Evolutionary conservation across 2,888 invertebrate genomes (phyloP), one percentile per base, ranked within the genome.

Genomic region (Rotaria socialis): DNA sequence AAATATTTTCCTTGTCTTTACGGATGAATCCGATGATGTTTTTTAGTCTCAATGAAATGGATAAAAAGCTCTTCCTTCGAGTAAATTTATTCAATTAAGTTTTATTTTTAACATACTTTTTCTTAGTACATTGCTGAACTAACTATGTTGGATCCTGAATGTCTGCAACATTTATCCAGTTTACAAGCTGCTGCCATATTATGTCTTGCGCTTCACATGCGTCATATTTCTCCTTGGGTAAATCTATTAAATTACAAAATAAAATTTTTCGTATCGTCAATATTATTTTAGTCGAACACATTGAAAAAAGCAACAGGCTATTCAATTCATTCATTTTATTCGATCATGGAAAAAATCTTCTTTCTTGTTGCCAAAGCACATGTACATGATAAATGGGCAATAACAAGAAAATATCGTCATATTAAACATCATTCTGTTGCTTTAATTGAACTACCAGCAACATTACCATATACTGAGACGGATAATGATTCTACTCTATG

Each of bases 351-450:
- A 80, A 80, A 80, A 24, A 80, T 80, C 11, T 80, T 80, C 6
- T 80, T 47, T 22, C 24, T 47, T 43, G 43, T 80, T 4, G 80
- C 80, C 11, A 80, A 80, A 80, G 80, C 80, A 47, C 24, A 43
- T 80, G 47, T 80, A 47, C 43, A 80, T 80, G 80, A 47, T 47
- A 80, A 80, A 47, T 80, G 80, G 80, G 80, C 80, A 80, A 80
- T 80, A 80, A 80, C 80, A 80, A 80, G 47, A 47, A 80, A 80
- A 80, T 80, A 80, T 80, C 80, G 80, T 80, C 80, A 80, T 80
- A n/a, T 80, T 3, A 80, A 80, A 80, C 80, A 80, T 80, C 80
- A 80, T 47, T n/a, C 8, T 80, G 80, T 80, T 80, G 47, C 80
- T 47, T 80, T 19, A 47, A 80, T 80, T 80, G 80, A 80, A 80